Evolutionary conservation across 2,113 vertebrate species (phyloP).

Genomic region (Hippocampus zosterae): DNA sequence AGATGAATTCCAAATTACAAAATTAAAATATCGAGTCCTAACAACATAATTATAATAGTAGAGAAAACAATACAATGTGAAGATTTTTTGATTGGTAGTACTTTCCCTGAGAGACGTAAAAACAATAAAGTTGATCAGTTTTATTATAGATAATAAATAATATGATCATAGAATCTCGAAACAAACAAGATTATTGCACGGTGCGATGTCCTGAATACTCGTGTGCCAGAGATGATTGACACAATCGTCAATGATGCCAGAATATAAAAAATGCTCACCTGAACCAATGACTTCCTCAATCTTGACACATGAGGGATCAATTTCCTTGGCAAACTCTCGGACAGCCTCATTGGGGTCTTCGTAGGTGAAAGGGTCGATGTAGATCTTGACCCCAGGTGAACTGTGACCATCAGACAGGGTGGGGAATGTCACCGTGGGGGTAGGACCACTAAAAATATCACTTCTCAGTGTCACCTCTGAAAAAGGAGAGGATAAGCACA

Average conservation of each 20-base stretch:
- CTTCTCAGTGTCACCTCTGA: slow-evolving; percentile 80
- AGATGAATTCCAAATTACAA: too few relatives aligned
- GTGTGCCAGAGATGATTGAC: neutral
- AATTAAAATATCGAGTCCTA: too few relatives aligned
- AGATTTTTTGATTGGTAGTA: too few relatives aligned
- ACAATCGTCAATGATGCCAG: neutral
- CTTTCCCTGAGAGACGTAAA: too few relatives aligned
- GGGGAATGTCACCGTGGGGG: slow-evolving; percentile 68
- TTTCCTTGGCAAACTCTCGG: slow-evolving; percentile 68
- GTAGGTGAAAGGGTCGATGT: slow-evolving; percentile 94
- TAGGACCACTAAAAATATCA: slow-evolving; percentile 67
- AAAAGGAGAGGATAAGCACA: slow-evolving; percentile 4
- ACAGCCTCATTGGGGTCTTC: slow-evolving; percentile 81
- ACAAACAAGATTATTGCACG: too few relatives aligned
- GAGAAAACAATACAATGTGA: too few relatives aligned
- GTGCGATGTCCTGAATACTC: too few relatives aligned
- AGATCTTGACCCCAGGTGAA: slow-evolving; percentile 79
- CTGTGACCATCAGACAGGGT: slow-evolving; percentile 62
- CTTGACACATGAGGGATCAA: slow-evolving; percentile 67
- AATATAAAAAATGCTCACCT: slow-evolving; percentile 40
- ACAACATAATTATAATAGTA: too few relatives aligned
- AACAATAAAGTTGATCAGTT: too few relatives aligned
- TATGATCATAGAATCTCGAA: too few relatives aligned
- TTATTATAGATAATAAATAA: too few relatives aligned
- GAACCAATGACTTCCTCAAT: slow-evolving; percentile 70